A percentile compares a stretch with the other conserved stretches of the same genome.
Conservation (phyloP, 2,113 vertebrate genomes). For the Coptodon bakossiorum region DNA sequence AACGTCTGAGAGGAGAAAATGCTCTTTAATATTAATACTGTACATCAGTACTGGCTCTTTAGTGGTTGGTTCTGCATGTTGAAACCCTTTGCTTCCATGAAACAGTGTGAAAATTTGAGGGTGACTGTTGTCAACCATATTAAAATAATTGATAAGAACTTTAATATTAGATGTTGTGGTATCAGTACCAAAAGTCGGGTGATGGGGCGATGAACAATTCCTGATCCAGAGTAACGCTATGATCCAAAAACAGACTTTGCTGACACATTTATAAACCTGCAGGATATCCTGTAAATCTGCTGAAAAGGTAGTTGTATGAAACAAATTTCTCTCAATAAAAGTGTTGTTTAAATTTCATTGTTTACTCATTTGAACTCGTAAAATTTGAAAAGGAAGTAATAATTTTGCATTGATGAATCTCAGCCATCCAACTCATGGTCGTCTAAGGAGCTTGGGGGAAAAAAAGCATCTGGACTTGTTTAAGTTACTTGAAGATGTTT, state of each 20-base stretch:
- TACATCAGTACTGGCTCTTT: background rate
- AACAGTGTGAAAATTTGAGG: fast-evolving
- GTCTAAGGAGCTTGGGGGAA: background rate
- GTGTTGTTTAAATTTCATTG: background rate
- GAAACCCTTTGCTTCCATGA: background rate
- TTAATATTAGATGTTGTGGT: background rate
- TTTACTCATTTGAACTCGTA: background rate
- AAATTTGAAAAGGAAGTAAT: too few relatives aligned
- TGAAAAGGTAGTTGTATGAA: background rate
- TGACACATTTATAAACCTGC: background rate
- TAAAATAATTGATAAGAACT: background rate
- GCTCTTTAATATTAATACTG: background rate
- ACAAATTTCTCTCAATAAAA: background rate
- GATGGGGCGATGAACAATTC: background rate
- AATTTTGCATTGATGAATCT: too few relatives aligned
- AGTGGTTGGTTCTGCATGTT: background rate
- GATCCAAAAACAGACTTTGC: background rate
- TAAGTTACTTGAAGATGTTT: background rate
- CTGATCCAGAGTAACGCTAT: background rate
- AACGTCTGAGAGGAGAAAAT: background rate
- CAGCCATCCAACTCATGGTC: too few relatives aligned
- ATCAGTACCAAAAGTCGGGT: background rate
- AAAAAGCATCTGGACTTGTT: background rate
- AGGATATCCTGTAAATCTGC: background rate
- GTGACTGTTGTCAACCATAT: background rate